Conservation (phyloP, 2,797 vertebrate species). For the Eulemur coronatus region DNA sequence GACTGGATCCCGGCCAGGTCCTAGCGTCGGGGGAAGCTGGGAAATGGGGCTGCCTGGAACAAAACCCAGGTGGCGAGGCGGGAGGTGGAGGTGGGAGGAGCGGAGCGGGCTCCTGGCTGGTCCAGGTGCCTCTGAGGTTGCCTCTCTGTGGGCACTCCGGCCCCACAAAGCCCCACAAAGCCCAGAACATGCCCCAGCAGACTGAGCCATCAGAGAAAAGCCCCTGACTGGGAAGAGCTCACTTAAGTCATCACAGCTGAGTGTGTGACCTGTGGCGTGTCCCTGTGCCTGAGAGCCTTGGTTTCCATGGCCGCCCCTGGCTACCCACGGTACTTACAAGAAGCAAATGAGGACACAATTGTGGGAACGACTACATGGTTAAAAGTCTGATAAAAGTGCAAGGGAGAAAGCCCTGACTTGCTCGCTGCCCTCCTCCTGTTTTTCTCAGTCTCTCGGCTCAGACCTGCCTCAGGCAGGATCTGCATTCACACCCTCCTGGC, state of each 20-base stretch:
- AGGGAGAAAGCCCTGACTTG: neutral
- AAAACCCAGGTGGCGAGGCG: neutral
- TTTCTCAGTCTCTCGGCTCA: neutral
- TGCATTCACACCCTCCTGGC: neutral
- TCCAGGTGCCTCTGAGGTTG: rapidly evolving
- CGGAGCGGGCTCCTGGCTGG: neutral
- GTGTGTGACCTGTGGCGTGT: neutral
- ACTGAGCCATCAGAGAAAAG: neutral
- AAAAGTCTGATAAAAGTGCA: neutral
- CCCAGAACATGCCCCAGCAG: neutral
- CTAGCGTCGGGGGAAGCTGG: neutral
- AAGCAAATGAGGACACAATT: neutral
- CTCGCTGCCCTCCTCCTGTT: too few relatives aligned
- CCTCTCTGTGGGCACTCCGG: neutral
- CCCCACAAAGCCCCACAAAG: neutral
- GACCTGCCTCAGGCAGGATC: neutral
- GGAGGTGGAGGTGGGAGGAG: neutral
- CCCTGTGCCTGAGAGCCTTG: neutral
- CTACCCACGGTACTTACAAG: neutral
- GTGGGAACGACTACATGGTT: rapidly evolving
- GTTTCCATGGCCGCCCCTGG: neutral
- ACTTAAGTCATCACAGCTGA: neutral
- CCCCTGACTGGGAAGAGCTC: neutral
- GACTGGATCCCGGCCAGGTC: neutral
- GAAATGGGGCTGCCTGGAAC: neutral